These are phyloP conservation scores for Galerucella nymphaeae DNA, from an alignment of 2,888 invertebrate genomes.

Conservation along the genomic window DNA sequence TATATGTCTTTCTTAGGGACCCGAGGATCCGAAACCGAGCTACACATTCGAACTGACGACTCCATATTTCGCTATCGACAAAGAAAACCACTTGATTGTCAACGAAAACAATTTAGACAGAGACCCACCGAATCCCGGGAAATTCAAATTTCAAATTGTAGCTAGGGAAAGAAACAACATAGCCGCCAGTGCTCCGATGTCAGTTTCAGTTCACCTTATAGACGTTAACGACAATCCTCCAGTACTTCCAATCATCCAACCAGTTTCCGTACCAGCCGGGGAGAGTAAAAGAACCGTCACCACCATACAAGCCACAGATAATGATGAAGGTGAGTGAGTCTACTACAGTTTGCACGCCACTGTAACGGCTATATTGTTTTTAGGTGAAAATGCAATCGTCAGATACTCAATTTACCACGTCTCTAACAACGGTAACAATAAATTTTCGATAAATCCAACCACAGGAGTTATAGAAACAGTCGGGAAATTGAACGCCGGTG, in stretches of 20 bases:
- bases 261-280: slow-evolving; percentile 77
- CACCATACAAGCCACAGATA: slow-evolving; percentile 79
- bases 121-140: slow-evolving; percentile 86
- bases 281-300: slow-evolving; percentile 59
- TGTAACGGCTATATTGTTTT: not conserved
- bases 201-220: slow-evolving; percentile 78
- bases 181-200: slow-evolving; percentile 86
- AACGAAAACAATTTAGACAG: slow-evolving; percentile 87
- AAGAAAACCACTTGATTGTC: slow-evolving; percentile 79
- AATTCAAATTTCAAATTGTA: slow-evolving; percentile 88
- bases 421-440: slow-evolving; percentile 88
- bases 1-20: slow-evolving; percentile 69
- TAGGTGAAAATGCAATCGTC: slow-evolving; percentile 80
- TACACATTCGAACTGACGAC: slow-evolving; percentile 89
- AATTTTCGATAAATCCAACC: slow-evolving; percentile 84
- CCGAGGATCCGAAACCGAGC: slow-evolving; percentile 81
- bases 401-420: slow-evolving; percentile 90
- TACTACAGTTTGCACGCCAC: too few relatives aligned
- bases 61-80: slow-evolving; percentile 82
- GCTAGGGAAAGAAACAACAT: slow-evolving; percentile 82
- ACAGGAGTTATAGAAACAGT: slow-evolving; percentile 81
- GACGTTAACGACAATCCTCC: slow-evolving; percentile 92
- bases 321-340: slow-evolving; percentile 73
- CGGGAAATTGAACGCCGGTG: slow-evolving; percentile 85
- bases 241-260: slow-evolving; percentile 80